Evolutionary conservation across 2,797 vertebrate genomes (phyloP), one percentile per base, ranked within the genome.

Genomic region (Lutjanus argentimaculatus): DNA sequence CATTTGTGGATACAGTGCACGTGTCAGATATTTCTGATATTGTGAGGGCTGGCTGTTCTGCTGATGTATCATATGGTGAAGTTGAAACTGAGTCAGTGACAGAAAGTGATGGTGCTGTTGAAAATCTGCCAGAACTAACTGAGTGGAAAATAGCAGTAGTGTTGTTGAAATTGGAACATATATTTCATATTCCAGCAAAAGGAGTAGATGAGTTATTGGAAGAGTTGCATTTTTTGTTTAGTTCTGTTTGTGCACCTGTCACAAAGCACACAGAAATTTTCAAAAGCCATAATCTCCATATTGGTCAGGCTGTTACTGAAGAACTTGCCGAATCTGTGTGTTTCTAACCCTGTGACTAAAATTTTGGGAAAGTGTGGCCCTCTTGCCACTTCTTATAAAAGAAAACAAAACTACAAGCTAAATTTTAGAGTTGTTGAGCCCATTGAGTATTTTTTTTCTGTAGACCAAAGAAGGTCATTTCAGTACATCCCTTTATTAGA

Each of bases 101-200:
- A 70, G 75, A 75, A 66, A 40, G 69, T 67, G 74, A 55, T 8
- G 10, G 17, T 57, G 65, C 59, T 65, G 59, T 53, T 63, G 36
- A 74, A 70, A 79, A 56, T 75, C 22, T 71, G 17, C 48, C 71
- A 52, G 6, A 74, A 59, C 22, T 77, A 71, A 84, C 66, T 30
- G 74, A 77, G 43, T 1, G 5, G 16, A 74, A 81, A 74, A 21
- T 81, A 59, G 74, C 64, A 16, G 72, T 42, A n/a, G 49, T 75
- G 36, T 79, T 85, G 70, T 68, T 82, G 17, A 79, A 85, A 67
- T 77, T 78, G 6, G 67, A 85, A 75, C n/a, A 77, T 73, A 77
- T 85, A 62, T 72, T 72, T 76, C 67, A 83, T 82, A 52, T 79
- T 61, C 71, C 79, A 53, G 61, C 43, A 22, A 79, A 40, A 75